Evolutionary conservation across 2,113 vertebrate species (phyloP), one percentile per base, ranked within the genome.

Genomic region (Scolopax mira): DNA sequence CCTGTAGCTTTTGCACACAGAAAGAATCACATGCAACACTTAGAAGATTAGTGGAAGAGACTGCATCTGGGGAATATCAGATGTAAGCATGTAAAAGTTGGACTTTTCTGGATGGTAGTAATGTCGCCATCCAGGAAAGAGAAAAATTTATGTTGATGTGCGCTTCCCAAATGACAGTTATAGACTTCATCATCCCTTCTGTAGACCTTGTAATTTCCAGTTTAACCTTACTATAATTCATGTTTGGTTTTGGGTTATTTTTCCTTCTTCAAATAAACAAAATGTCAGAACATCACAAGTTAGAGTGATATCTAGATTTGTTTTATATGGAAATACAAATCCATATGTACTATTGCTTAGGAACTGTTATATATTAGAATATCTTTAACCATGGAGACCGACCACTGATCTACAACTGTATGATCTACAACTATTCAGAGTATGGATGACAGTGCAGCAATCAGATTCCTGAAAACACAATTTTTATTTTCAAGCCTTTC

Each of bases 1-100:
- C 90, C 95, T 95, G 96, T 97, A 96, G 96, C 90, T 95, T 95
- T 97, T 88, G 86, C 94, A 79, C 90, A 89, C 80, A 94, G 85
- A 93, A 94, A 73, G 89, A 97, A 96, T 97, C 91, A 58, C 85
- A 88, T 74, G 64, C 72, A 90, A 92, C 88, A 79, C 93, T 94
- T 96, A 80, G 79, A 94, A 97, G 92, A 94, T 95, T 84, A 91
- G 75, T 84, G 90, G 72, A 95, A 92, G 84, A 84, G 88, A 54
- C 87, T 94, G 91, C 64, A 55, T 88, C 78, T 35, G 77, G 75
- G 90, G 96, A 92, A 86, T 82, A 77, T 88, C 58, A 14, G 37
- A 48, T n/a, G 44, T 69, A 67, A 95, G 69, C 35, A 33, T 69
- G 85, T 44, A 87, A 39, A 84, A 55, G 69, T 49, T 89, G 85